Percentiles rank a stretch among this genome's conserved stretches.
Evolutionary conservation across 2,113 vertebrate genomes (phyloP).

Genomic region (Vidua macroura): DNA sequence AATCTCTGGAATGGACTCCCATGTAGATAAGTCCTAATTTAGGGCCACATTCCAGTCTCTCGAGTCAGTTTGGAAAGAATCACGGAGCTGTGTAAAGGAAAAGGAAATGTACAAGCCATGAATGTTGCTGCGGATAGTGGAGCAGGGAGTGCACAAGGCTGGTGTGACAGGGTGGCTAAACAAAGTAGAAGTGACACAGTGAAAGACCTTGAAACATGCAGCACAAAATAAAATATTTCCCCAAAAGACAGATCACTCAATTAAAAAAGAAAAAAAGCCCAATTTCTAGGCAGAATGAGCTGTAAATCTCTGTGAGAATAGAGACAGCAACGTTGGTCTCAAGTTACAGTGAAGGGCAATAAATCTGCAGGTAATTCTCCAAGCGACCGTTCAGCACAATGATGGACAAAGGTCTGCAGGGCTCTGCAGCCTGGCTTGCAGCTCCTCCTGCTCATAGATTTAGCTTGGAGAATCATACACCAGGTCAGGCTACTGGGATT

Average conservation of each 20-base stretch:
- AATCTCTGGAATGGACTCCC: neutral
- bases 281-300: constrained; percentile 7
- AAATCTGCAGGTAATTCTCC: constrained; percentile 37
- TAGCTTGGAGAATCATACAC: neutral
- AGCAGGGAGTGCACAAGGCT: neutral
- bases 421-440: neutral
- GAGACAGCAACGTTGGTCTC: neutral
- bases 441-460: neutral
- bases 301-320: constrained; percentile 47
- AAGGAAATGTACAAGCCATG: neutral
- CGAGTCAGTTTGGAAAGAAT: neutral
- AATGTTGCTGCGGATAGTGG: neutral
- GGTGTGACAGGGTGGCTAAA: neutral
- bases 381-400: fast-evolving
- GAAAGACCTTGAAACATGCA: constrained; percentile 38
- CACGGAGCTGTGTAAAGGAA: neutral
- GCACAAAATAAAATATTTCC: constrained; percentile 36
- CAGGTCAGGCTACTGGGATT: neutral
- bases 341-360: neutral
- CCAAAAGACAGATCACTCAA: constrained; percentile 47
- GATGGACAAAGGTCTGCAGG: constrained; percentile 4
- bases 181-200: constrained; percentile 23
- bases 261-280: constrained; percentile 19
- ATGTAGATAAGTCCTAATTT: neutral
- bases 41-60: neutral